phyloP scores from a whole-genome alignment of 2,113 vertebrate genomes.

The Scortum barcoo region DNA sequence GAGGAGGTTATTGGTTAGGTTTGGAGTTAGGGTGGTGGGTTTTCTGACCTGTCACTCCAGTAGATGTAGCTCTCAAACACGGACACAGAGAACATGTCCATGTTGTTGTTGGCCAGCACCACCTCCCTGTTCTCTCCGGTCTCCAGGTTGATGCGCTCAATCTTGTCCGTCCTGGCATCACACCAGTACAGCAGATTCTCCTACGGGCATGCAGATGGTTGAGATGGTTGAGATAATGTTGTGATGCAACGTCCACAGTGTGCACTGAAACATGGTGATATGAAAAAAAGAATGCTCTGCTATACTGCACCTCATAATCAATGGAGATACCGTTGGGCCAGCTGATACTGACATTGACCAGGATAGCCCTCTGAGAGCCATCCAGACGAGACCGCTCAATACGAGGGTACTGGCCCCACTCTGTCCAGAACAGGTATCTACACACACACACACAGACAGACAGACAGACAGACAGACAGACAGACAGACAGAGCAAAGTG shows the following conservation, averaged over 20 bases:
- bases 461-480: constrained; percentile 37
- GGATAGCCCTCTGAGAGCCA: constrained; percentile 89
- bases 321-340: constrained; percentile 98
- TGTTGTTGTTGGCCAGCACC: constrained; percentile 96
- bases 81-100: constrained; percentile 99
- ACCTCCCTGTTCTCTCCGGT: constrained; percentile 94
- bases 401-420: constrained; percentile 98
- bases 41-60: constrained; percentile 94
- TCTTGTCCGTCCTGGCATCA: constrained; percentile 96
- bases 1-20: too few species aligned
- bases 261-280: not conserved
- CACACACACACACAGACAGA: constrained; percentile 23
- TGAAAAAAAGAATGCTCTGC: not conserved
- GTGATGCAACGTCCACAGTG: not conserved
- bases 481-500: constrained; percentile 23
- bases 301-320: constrained; percentile 90
- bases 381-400: constrained; percentile 95
- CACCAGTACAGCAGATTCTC: constrained; percentile 97
- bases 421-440: constrained; percentile 98
- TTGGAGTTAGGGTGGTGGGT: not conserved
- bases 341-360: constrained; percentile 96
- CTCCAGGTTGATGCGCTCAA: constrained; percentile 95
- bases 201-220: constrained; percentile 74
- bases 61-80: constrained; percentile 98
- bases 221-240: not conserved